These are phyloP conservation scores for Platysternon megacephalum DNA, from an alignment of 2,113 vertebrate species.

Conservation along the genomic window DNA sequence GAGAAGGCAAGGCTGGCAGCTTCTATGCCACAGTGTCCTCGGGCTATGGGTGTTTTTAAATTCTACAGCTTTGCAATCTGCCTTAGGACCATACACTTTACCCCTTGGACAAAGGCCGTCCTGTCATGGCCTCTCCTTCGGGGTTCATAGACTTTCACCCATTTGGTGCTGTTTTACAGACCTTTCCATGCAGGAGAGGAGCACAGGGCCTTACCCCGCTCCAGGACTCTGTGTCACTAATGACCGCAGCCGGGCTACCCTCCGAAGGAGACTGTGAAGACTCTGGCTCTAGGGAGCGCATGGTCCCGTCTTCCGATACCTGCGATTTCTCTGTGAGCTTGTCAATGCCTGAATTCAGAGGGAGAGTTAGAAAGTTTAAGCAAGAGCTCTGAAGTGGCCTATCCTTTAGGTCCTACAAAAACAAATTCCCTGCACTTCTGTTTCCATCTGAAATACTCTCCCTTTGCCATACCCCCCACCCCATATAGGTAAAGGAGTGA, in stretches of 20 bases:
- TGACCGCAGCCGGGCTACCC: constrained; percentile 61
- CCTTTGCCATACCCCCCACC: background rate
- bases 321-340: constrained; percentile 98
- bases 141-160: background rate
- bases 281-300: constrained; percentile 87
- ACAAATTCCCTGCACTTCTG: background rate
- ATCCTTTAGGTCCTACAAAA: background rate
- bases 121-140: background rate
- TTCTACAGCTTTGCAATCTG: background rate
- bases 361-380: background rate
- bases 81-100: accelerated
- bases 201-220: constrained; percentile 59
- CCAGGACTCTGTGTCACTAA: constrained; percentile 82
- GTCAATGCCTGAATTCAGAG: constrained; percentile 86
- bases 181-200: background rate
- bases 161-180: background rate
- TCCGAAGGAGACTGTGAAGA: constrained; percentile 70
- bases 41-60: background rate
- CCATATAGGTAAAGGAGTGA: background rate
- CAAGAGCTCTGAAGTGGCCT: background rate
- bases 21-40: background rate
- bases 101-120: accelerated
- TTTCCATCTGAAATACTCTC: background rate
- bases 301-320: constrained; percentile 96
- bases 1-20: background rate